A percentile compares a stretch with the other conserved stretches of the same genome.
phyloP scores from a whole-genome alignment of 2,113 vertebrate species.

The Spermophilus dauricus region DNA sequence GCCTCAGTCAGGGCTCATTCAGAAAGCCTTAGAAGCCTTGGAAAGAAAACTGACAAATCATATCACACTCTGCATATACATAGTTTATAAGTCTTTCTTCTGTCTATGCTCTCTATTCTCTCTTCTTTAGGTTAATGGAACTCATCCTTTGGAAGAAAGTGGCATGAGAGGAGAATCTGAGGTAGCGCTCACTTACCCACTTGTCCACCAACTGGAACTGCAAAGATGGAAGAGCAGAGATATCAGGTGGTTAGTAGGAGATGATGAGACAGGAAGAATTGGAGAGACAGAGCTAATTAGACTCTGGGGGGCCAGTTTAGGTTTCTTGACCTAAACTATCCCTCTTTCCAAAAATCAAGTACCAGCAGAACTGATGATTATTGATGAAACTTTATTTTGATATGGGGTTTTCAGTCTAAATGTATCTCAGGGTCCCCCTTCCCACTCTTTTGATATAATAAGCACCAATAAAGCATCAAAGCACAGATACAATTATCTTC shows the following conservation, averaged over 20 bases:
- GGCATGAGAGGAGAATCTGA: background rate
- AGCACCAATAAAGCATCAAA: background rate
- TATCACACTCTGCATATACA: background rate
- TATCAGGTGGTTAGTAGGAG: background rate
- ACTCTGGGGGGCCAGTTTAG: background rate
- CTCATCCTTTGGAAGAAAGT: background rate
- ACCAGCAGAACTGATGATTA: background rate
- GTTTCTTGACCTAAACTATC: background rate
- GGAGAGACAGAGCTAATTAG: background rate
- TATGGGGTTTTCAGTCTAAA: background rate
- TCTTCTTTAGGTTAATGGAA: background rate
- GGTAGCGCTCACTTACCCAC: conserved; percentile 59
- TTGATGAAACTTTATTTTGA: background rate
- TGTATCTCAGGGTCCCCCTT: background rate
- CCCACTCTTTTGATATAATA: background rate
- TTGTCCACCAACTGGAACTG: conserved; percentile 66
- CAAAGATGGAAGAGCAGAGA: conserved; percentile 23
- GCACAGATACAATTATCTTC: background rate
- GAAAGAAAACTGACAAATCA: conserved; percentile 37
- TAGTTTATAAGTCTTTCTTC: background rate
- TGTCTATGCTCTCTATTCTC: background rate
- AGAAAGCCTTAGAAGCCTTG: conserved; percentile 14
- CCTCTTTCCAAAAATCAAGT: background rate
- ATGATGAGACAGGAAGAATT: background rate
- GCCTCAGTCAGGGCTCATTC: background rate